Conservation (phyloP, 2,113 vertebrate genomes). For the Mustelus asterias region DNA sequence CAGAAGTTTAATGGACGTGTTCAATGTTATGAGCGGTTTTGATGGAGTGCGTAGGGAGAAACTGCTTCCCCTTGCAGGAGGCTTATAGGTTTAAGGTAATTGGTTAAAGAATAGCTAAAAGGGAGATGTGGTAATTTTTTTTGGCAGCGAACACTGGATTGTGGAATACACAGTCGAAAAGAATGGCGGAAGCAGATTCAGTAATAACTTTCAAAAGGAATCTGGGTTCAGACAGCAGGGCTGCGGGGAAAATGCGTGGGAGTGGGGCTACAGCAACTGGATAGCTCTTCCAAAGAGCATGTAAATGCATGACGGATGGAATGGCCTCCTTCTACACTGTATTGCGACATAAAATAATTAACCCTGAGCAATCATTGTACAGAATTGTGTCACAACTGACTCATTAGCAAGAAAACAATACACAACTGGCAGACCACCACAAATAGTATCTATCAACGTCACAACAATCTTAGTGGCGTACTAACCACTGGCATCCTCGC, state of each 20-base stretch:
- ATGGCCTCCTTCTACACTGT: no score
- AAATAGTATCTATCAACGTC: not conserved
- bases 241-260: not conserved
- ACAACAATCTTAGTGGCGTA: not conserved
- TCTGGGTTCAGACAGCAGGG: not conserved
- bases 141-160: not conserved
- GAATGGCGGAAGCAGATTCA: not conserved
- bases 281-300: not conserved
- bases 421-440: not conserved
- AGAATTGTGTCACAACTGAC: not conserved
- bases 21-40: not conserved
- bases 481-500: no score
- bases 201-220: not conserved
- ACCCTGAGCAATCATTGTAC: no score
- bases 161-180: not conserved
- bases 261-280: not conserved
- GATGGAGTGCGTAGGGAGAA: not conserved
- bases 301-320: not conserved
- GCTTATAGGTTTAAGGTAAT: not conserved
- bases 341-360: no score
- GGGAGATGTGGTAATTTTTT: not conserved
- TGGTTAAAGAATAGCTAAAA: not conserved
- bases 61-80: not conserved
- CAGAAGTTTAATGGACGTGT: not conserved
- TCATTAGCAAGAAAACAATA: not conserved